Percentiles rank a stretch among this genome's conserved stretches.
Evolutionary conservation across 2,797 vertebrate species (phyloP).

Genomic region (Alauda arvensis): DNA sequence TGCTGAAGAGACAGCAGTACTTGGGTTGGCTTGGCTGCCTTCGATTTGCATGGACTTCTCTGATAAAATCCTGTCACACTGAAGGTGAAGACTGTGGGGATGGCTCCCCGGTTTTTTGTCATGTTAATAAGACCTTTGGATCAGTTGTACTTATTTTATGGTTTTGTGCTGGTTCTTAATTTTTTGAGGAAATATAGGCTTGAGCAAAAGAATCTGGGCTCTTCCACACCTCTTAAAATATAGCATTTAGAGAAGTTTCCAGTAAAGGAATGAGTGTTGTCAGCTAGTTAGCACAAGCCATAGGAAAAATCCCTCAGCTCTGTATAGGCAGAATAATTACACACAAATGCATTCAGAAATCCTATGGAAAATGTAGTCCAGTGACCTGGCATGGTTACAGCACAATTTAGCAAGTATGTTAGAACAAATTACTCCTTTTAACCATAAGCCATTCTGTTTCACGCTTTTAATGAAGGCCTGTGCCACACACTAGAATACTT

Average conservation of each 20-base stretch:
- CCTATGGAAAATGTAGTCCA: conserved; percentile 67
- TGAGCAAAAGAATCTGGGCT: conserved; percentile 22
- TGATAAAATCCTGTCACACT: not conserved
- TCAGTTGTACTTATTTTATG: not conserved
- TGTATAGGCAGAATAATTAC: conserved; percentile 55
- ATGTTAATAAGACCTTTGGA: not conserved
- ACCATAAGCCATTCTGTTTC: conserved; percentile 78
- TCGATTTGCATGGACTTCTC: accelerated
- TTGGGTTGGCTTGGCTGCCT: not conserved
- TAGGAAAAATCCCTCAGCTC: conserved; percentile 54
- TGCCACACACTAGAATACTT: conserved; percentile 86
- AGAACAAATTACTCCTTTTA: conserved; percentile 81
- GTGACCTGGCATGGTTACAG: conserved; percentile 72
- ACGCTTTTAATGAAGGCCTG: conserved; percentile 81
- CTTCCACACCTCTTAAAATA: conserved; percentile 47
- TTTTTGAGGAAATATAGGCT: conserved; percentile 51
- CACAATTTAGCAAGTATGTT: conserved; percentile 78
- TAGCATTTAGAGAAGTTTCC: conserved; percentile 34
- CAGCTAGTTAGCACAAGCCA: conserved; percentile 62
- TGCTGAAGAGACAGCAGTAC: not conserved
- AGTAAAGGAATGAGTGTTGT: conserved; percentile 43
- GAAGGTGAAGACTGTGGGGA: too few relatives aligned
- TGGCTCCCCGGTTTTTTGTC: not conserved
- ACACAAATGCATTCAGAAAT: conserved; percentile 64
- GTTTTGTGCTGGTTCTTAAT: conserved; percentile 12